These are phyloP conservation scores for Chlorops oryzae DNA, from an alignment of 1,140 invertebrate genomes.

Conservation along the genomic window DNA sequence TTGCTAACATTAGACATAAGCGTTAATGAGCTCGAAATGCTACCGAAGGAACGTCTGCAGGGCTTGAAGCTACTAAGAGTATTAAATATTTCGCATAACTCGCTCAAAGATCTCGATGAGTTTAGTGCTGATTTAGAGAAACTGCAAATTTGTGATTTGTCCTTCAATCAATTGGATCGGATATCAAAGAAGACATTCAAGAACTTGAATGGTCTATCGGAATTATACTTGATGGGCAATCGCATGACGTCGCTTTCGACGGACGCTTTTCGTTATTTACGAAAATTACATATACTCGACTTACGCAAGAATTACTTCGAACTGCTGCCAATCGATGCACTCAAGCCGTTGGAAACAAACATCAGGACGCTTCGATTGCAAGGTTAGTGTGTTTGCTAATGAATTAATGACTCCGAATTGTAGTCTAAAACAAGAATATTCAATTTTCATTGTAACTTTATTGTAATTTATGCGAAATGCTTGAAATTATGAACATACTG, in stretches of 20 bases:
- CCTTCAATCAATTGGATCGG: conserved; percentile 73
- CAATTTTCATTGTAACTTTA: no score
- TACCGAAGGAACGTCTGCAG: conserved; percentile 77
- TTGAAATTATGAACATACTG: no score
- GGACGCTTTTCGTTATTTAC: conserved; percentile 73
- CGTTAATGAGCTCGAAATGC: conserved; percentile 72
- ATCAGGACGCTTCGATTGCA: conserved; percentile 68
- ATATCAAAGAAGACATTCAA: conserved; percentile 71
- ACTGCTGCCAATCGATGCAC: conserved; percentile 68
- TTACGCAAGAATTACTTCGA: conserved; percentile 79
- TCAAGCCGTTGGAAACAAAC: conserved; percentile 72
- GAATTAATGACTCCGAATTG: no score
- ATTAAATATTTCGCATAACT: conserved; percentile 78
- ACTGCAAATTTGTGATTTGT: conserved; percentile 73
- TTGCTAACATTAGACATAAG: conserved; percentile 77
- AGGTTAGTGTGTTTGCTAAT: conserved; percentile 63
- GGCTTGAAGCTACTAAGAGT: conserved; percentile 65
- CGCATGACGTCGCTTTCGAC: conserved; percentile 70
- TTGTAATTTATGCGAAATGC: no score
- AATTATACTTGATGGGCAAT: conserved; percentile 75
- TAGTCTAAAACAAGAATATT: no score
- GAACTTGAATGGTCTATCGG: conserved; percentile 65
- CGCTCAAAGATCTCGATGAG: conserved; percentile 72
- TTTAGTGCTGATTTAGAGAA: conserved; percentile 72
- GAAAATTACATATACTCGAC: conserved; percentile 73